Base-by-base conservation (phyloP, 2,113 vertebrate species). In the Pterophyllum scalare region DNA sequence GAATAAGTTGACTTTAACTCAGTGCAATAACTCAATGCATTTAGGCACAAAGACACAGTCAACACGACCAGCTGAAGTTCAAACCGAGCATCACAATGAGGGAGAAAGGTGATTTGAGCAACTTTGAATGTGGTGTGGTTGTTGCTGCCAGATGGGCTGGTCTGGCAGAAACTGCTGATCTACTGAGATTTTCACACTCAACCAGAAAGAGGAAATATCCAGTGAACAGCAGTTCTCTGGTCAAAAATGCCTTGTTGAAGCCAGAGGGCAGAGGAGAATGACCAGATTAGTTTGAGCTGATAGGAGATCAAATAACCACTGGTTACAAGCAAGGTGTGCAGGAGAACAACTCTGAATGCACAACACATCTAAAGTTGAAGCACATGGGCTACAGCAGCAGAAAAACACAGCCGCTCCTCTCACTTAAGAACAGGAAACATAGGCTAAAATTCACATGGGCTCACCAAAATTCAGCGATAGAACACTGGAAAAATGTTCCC, bases 11-110 rank as follows among this genome's bases (percentile, higher is more conserved):
- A 52, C 20, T 38, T 72, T 52, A 52, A 28, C 28, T 28, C 28
- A 28, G 28, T 28, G 0, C 7, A 17, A 40, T 28, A 70, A 70
- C 40, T 28, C 40, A 70, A 0, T 49, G 64, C 24, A 49, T 26
- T 49, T 28, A 49, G 64, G 46, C 40, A 70, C 19, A 24, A 24
- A 70, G 64, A 43, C 24, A 28, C 46, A 40, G 1, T 70, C 40
- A 70, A 49, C 40, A 20, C 2, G 3, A 49, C 40, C 0, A 5
- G 19, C 17, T 0, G 8, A 67, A 11, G 43, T 70, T 49, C 64
- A 70, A 70, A 49, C 22, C 1, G 0, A 46, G 19, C 19, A 9
- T 54, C 19, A 54, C 15, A 70, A 28, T 28, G 22, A 24, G 64
- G 64, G 49, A 0, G 1, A 46, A 67, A 67, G 2, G 22, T 46